Evolutionary conservation across 2,888 invertebrate species (phyloP), one percentile per base, ranked within the genome.

Genomic region (Spodoptera picta): DNA sequence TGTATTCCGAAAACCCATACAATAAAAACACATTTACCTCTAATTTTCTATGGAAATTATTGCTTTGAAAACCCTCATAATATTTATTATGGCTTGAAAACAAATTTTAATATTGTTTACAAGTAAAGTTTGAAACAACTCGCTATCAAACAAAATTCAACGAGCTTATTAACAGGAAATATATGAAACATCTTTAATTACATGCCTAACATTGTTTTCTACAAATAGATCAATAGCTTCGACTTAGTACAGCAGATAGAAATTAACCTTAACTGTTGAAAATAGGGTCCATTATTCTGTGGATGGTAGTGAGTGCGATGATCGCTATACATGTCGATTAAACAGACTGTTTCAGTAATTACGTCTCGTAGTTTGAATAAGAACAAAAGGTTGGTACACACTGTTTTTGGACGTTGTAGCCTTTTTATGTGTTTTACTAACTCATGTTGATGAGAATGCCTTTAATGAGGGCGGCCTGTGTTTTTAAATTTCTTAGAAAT

Each of bases 171-270:
- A 69, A 49, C 42, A 63, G 73, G 64, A 73, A 68, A 74, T 78
- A 71, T 69, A 73, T 71, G 73, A 77, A 75, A 77, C 76, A 71
- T 78, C 64, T 83, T 81, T 83, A 85, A 85, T 82, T 82, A 86
- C 83, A 77, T 75, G 73, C 75, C 75, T 66, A 73, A 77, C 81
- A 80, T 74, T 83, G 80, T 85, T 82, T 77, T 73, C 85, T 83
- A 74, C 81, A 83, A 86, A 86, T 84, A 86, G 83, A 87, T 87
- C 84, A 80, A 87, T 85, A 79, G 81, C 73, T 76, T 60, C 45
- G 57, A 69, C 73, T 65, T 43, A 69, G 65, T 69, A 71, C 81
- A 76, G 12, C 53, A 62, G 56, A 27, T 36, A 46, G 61, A 65
- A 69, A 48, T 23, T 1, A 24, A 58, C 65, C 41, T 49, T 77